Base-by-base conservation (phyloP, 1,140 invertebrate genomes). In the Acromyrmex charruanus region DNA sequence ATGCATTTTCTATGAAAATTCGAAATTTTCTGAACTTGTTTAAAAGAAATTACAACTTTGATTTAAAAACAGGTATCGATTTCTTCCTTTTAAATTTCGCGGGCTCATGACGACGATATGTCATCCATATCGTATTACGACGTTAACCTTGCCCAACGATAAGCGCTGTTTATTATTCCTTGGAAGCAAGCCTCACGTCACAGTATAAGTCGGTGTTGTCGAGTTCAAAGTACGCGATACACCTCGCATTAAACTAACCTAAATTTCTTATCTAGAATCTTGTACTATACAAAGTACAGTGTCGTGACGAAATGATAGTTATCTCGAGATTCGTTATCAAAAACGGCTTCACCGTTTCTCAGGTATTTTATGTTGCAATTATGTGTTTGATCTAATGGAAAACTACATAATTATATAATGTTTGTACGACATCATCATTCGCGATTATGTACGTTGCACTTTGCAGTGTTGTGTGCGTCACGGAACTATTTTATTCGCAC, bases 291-390 rank as follows among this genome's bases (percentile, higher is more conserved):
- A 61, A 75, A 7, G 12, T 59, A n/a, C 2, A 80, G 16, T n/a
- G n/a, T 49, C 6, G 51, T n/a, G 28, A 12, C 25, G n/a, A 58
- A 88, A 69, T 69, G 63, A 53, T 9, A n/a, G 5, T n/a, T 5
- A 80, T 80, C n/a, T 51, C 63, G 28, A 87, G 21, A 16, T 58
- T 89, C 1, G 10, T 39, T 39, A 71, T 35, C 0, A 77, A 39
- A 58, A 75, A 75, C 25, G 14, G 25, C 1, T 31, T 51, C 28
- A n/a, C 25, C 59, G 35, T 51, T 28, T 68, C 10, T 18, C 88
- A 90, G 88, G 89, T 90, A 90, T n/a, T 61, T 49, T 3, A 66
- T 65, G n/a, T 51, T 89, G 4, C 35, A 79, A 35, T 63, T 63
- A 55, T 44, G 10, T 55, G 44, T 31, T 25, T 35, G 14, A 18